phyloP scores from a whole-genome alignment of 2,113 vertebrate species.

The Seriola quinqueradiata region DNA sequence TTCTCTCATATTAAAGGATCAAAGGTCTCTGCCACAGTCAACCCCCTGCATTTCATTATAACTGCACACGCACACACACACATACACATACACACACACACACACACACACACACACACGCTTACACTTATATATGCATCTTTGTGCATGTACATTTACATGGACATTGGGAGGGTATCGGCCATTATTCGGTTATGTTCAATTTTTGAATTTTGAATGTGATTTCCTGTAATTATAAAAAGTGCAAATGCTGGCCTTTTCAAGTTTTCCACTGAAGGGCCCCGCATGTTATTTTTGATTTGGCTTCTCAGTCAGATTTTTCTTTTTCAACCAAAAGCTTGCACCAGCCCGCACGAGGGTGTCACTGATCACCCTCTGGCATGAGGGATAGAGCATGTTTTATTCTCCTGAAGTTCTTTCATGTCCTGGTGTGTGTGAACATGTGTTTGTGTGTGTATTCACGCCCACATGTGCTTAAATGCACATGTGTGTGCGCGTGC shows the following conservation, averaged over 20 bases:
- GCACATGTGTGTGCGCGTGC: conserved; percentile 10
- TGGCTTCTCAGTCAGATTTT: conserved; percentile 42
- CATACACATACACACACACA: conserved; percentile 12
- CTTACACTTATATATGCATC: background rate
- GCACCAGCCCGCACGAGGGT: conserved; percentile 58
- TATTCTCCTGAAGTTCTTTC: conserved; percentile 65
- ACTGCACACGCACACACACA: conserved; percentile 17
- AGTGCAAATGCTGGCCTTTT: conserved; percentile 42
- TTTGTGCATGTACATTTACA: conserved; percentile 14
- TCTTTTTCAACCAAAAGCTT: conserved; percentile 51
- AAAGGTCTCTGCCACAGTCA: conserved; percentile 82
- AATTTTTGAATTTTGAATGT: conserved; percentile 35
- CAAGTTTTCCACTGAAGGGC: conserved; percentile 43
- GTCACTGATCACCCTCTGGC: conserved; percentile 62
- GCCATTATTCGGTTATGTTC: conserved; percentile 15
- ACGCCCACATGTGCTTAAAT: background rate
- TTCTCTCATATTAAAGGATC: conserved; percentile 88
- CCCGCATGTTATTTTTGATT: conserved; percentile 51
- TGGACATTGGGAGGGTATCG: conserved; percentile 15
- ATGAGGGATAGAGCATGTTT: conserved; percentile 52
- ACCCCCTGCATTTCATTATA: conserved; percentile 80
- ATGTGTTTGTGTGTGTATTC: conserved; percentile 14
- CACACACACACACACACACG: background rate
- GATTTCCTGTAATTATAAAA: conserved; percentile 58
- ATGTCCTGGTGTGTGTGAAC: conserved; percentile 29